Percentiles rank a stretch among this genome's conserved stretches.
These are phyloP conservation scores for Sinocyclocheilus anshuiensis DNA, from an alignment of 2,113 vertebrate species.

Conservation along the genomic window DNA sequence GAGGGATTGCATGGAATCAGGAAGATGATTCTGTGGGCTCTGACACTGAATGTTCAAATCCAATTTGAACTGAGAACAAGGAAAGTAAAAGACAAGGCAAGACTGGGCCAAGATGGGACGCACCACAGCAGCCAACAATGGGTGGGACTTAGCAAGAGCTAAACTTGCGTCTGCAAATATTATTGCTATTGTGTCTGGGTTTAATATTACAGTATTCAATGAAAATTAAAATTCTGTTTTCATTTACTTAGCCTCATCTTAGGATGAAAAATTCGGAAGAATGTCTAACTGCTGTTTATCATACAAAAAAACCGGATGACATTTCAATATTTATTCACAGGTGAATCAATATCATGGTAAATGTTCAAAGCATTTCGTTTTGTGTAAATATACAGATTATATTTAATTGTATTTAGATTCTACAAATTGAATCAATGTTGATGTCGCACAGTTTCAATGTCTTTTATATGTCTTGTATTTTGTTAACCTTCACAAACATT, in stretches of 20 bases:
- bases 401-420: background rate
- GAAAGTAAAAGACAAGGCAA: slow-evolving; percentile 39
- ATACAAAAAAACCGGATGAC: background rate
- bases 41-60: slow-evolving; percentile 54
- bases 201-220: background rate
- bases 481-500: too few species aligned
- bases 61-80: slow-evolving; percentile 56
- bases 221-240: background rate
- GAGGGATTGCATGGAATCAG: slow-evolving; percentile 51
- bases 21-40: slow-evolving; percentile 29
- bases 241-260: background rate
- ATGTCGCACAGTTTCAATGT: background rate
- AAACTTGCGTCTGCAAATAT: background rate
- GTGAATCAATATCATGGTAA: too few species aligned
- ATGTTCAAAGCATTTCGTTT: background rate
- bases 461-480: too few species aligned
- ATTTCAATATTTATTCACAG: background rate
- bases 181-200: background rate
- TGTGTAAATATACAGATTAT: background rate
- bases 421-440: background rate
- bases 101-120: slow-evolving; percentile 29
- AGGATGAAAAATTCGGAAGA: background rate
- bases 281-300: background rate
- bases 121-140: slow-evolving; percentile 7
- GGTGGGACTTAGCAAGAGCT: background rate